Evolutionary conservation across 2,888 invertebrate species (phyloP).

Genomic region (Ariolimax columbianus): DNA sequence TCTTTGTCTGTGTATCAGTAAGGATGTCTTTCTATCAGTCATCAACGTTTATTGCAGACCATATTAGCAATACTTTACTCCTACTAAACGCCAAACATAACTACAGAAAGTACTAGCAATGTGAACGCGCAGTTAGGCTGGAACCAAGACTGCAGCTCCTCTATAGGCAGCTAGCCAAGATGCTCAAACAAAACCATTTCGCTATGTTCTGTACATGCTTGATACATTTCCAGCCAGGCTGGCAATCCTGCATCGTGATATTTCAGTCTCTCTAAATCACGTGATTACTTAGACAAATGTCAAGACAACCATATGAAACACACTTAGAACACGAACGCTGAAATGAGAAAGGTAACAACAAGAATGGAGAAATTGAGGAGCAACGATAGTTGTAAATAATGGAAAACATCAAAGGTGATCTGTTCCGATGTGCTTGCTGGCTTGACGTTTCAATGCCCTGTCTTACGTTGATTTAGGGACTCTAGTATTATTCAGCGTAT

Average conservation of each 20-base stretch:
- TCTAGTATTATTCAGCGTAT: no score
- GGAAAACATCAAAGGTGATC: no score
- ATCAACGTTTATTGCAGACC: no score
- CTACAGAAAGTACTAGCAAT: not conserved
- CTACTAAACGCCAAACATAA: not conserved
- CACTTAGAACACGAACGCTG: not conserved
- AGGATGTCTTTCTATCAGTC: no score
- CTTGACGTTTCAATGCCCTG: no score
- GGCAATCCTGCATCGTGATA: not conserved
- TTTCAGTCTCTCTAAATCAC: not conserved
- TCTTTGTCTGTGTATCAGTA: no score
- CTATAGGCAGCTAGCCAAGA: conserved; percentile 37
- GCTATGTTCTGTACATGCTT: not conserved
- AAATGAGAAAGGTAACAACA: not conserved
- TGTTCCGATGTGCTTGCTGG: no score
- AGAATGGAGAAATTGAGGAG: no score
- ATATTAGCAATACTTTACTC: no score
- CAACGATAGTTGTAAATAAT: no score
- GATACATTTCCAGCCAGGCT: not conserved
- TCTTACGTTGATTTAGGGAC: no score
- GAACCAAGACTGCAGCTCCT: conserved; percentile 6
- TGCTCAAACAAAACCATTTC: conserved; percentile 19
- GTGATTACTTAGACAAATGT: not conserved
- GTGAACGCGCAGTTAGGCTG: conserved; percentile 31
- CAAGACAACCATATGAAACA: not conserved